A percentile compares a stretch with the other conserved stretches of the same genome.
These are phyloP conservation scores for Melanitta fusca DNA, from an alignment of 2,797 vertebrate genomes.

Conservation along the genomic window DNA sequence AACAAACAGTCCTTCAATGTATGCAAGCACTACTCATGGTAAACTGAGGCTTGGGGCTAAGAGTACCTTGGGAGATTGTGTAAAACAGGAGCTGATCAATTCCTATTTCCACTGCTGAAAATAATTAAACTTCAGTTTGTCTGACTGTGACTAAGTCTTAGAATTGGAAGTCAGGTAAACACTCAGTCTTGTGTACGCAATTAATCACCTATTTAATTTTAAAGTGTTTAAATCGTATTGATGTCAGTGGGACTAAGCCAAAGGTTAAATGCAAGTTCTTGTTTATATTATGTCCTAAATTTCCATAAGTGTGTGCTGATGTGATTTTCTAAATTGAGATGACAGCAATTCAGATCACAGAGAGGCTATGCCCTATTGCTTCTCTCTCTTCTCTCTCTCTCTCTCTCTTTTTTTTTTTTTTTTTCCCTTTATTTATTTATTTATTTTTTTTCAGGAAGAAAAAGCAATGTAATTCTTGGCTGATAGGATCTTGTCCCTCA, in stretches of 20 bases:
- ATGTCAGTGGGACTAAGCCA: not conserved
- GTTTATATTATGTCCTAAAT: not conserved
- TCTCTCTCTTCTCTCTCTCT: accelerated
- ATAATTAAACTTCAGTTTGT: not conserved
- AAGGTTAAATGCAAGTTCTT: not conserved
- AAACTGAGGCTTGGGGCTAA: not conserved
- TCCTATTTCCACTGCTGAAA: not conserved
- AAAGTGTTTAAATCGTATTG: not conserved
- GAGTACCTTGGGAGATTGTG: not conserved
- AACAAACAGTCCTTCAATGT: not conserved
- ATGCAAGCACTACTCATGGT: not conserved
- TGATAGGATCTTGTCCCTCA: not conserved
- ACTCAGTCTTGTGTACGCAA: not conserved
- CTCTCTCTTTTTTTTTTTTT: too few species aligned
- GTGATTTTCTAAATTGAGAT: not conserved
- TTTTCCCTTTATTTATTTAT: too few species aligned
- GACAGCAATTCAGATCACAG: not conserved
- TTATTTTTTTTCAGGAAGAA: not conserved
- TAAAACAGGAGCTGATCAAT: not conserved
- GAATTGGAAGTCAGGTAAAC: not conserved
- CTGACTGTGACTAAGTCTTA: not conserved
- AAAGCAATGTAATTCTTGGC: not conserved
- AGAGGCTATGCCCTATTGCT: not conserved
- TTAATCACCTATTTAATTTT: not conserved
- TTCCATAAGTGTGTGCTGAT: not conserved